Evolutionary conservation across 2,797 vertebrate genomes (phyloP).

Genomic region (Neosilurus hyrtlii): DNA sequence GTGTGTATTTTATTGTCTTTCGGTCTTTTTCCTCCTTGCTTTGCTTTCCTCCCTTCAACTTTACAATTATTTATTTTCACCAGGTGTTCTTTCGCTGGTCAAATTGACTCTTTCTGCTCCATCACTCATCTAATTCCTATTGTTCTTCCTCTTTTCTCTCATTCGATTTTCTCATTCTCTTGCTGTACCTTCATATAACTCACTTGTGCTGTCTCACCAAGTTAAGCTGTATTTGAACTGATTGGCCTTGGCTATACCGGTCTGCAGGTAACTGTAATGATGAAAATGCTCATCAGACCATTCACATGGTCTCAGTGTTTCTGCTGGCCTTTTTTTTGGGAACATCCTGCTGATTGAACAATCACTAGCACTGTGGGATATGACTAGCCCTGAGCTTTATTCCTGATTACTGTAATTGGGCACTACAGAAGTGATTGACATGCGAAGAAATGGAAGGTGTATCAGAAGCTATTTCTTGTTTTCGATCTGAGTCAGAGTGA

Average conservation of each 20-base stretch:
- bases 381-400: constrained; percentile 31
- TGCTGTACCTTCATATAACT: constrained; percentile 1
- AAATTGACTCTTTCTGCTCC: constrained; percentile 18
- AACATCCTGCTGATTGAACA: constrained; percentile 28
- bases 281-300: constrained; percentile 31
- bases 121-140: constrained; percentile 10
- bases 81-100: not conserved
- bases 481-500: constrained; percentile 11
- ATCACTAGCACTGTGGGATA: constrained; percentile 15
- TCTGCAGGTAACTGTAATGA: constrained; percentile 11
- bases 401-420: constrained; percentile 41
- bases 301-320: constrained; percentile 29
- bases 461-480: constrained; percentile 10
- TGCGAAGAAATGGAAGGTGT: constrained; percentile 13
- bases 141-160: not conserved
- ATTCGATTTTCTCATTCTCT: constrained; percentile 15
- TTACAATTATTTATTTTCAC: not conserved
- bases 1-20: constrained; percentile 8
- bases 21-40: not conserved
- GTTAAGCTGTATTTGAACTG: constrained; percentile 30
- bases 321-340: not conserved
- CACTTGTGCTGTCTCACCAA: not conserved
- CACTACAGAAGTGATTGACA: constrained; percentile 19
- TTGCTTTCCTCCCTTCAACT: constrained; percentile 6
- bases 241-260: constrained; percentile 5